Percentiles rank a stretch among this genome's conserved stretches.
These are phyloP conservation scores for Phallusia fumigata DNA, from an alignment of 23 tunicate genomes.

Conservation along the genomic window DNA sequence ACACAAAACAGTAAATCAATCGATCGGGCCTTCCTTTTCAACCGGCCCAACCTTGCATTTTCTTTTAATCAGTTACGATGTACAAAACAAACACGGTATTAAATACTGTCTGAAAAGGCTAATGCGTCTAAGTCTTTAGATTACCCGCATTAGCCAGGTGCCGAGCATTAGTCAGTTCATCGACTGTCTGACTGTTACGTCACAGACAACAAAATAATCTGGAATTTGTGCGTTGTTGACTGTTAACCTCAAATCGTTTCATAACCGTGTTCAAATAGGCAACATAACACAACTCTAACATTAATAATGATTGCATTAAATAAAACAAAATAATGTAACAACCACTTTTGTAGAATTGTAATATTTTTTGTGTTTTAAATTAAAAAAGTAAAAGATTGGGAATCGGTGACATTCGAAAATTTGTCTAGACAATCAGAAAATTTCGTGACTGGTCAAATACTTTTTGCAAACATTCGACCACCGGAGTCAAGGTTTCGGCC, in stretches of 20 bases:
- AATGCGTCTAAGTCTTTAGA: neutral
- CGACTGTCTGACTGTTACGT: neutral
- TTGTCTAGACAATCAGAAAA: neutral
- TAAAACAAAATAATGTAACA: no score
- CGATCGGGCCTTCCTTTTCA: neutral
- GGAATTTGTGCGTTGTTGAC: no score
- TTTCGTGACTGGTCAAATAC: neutral
- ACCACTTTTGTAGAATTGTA: no score
- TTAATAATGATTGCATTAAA: no score
- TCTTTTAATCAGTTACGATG: neutral
- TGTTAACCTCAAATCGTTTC: no score
- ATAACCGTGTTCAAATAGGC: no score
- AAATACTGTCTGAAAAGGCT: neutral
- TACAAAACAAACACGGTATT: neutral
- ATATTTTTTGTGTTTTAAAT: no score
- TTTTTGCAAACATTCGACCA: neutral
- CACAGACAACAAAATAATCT: neutral
- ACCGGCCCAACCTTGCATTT: neutral
- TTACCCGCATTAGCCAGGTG: conserved; percentile 10
- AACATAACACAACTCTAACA: no score
- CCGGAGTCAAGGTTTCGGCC: conserved; percentile 6
- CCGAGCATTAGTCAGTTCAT: neutral
- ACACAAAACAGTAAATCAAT: neutral
- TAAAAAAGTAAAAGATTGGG: no score
- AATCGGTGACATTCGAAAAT: neutral